Percentiles rank a stretch among this genome's conserved stretches.
Evolutionary conservation across 2,888 invertebrate species (phyloP).

Genomic region (Clepsis dumicolana): DNA sequence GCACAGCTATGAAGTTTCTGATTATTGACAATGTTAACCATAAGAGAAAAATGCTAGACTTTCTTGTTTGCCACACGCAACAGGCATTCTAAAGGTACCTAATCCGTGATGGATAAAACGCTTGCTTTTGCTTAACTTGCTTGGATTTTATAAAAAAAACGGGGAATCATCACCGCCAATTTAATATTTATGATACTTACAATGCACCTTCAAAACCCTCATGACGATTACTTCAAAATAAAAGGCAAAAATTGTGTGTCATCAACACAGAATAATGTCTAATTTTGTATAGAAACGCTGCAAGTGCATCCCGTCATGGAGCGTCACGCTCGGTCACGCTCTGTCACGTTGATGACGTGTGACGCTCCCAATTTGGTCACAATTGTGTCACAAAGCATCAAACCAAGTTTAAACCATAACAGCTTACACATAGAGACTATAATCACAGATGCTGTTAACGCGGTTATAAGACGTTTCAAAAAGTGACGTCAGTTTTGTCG

Average conservation of each 20-base stretch:
- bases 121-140: too few relatives aligned
- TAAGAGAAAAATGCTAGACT: too few relatives aligned
- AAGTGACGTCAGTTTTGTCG: slow-evolving; percentile 46
- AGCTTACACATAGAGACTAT: background rate
- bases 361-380: slow-evolving; percentile 59
- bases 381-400: slow-evolving; percentile 44
- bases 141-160: too few relatives aligned
- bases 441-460: background rate
- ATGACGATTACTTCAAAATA: slow-evolving; percentile 49
- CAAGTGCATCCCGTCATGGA: slow-evolving; percentile 56
- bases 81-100: too few relatives aligned
- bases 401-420: background rate
- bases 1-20: too few relatives aligned
- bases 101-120: too few relatives aligned
- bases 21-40: too few relatives aligned
- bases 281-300: slow-evolving; percentile 76
- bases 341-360: slow-evolving; percentile 60
- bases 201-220: too few relatives aligned
- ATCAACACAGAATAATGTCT: slow-evolving; percentile 69
- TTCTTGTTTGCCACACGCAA: too few relatives aligned
- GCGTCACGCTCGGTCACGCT: slow-evolving; percentile 36
- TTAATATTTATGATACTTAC: too few relatives aligned
- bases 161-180: too few relatives aligned
- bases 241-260: slow-evolving; percentile 63
- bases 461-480: background rate